Conservation (phyloP, 2,113 vertebrate genomes). For the Regulus satrapa region DNA sequence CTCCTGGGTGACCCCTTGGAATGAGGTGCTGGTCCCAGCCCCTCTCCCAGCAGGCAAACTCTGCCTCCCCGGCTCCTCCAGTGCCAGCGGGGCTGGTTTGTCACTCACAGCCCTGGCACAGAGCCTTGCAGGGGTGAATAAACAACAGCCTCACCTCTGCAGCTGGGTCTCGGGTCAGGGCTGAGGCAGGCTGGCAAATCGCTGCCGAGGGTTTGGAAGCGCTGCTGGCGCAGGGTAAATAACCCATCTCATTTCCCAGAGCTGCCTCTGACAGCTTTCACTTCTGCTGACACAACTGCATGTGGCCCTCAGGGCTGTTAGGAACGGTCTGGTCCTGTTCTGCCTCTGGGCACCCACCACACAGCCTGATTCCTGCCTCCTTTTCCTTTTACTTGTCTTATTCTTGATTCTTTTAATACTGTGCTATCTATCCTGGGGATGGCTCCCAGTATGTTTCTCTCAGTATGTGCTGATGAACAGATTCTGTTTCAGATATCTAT, state of each 20-base stretch:
- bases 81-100: neutral
- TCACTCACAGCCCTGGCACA: neutral
- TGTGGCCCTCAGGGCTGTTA: neutral
- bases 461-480: neutral
- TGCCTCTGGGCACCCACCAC: neutral
- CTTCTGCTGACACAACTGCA: neutral
- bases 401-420: neutral
- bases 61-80: neutral
- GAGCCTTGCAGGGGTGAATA: neutral
- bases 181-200: neutral
- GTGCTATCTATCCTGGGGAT: neutral
- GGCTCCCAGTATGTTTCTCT: neutral
- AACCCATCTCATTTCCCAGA: neutral
- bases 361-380: neutral
- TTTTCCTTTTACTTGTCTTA: neutral
- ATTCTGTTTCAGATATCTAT: constrained; percentile 3
- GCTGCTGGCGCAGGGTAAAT: neutral
- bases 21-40: neutral
- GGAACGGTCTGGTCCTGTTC: neutral
- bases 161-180: neutral
- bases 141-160: neutral
- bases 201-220: neutral
- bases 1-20: neutral
- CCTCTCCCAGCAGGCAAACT: neutral
- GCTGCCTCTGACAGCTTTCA: neutral